Percentiles rank a stretch among this genome's conserved stretches.
Conservation (phyloP, 2,113 vertebrate genomes). For the Syngnathus typhle region DNA sequence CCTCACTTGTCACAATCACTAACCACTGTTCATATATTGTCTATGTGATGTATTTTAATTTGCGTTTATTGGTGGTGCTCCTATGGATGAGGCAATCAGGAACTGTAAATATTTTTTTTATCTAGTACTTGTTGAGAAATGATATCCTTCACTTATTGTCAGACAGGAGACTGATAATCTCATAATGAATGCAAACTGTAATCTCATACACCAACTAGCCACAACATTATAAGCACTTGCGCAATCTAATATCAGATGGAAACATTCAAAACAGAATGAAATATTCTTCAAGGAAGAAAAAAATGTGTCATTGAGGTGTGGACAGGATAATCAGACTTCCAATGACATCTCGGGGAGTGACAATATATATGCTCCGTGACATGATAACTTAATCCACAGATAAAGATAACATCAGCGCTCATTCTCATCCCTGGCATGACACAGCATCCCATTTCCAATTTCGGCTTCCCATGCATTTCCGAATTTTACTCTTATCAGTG, state of each 20-base stretch:
- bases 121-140: background rate
- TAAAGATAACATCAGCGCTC: slow-evolving; percentile 61
- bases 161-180: background rate
- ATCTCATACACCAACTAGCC: background rate
- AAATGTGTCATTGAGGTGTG: slow-evolving; percentile 54
- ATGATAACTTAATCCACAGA: slow-evolving; percentile 60
- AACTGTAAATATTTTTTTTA: background rate
- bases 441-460: slow-evolving; percentile 59
- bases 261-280: background rate
- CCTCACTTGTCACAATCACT: slow-evolving; percentile 16
- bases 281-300: slow-evolving; percentile 8
- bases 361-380: slow-evolving; percentile 52
- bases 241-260: background rate
- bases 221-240: background rate
- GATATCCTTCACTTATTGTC: background rate
- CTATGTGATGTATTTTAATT: slow-evolving; percentile 37
- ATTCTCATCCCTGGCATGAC: slow-evolving; percentile 31
- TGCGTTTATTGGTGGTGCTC: slow-evolving; percentile 15
- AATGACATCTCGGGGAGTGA: slow-evolving; percentile 44
- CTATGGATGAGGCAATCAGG: background rate
- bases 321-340: slow-evolving; percentile 57
- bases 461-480: slow-evolving; percentile 43
- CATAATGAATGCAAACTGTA: background rate
- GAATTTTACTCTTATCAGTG: slow-evolving; percentile 40
- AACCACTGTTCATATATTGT: slow-evolving; percentile 20